A percentile compares a stretch with the other conserved stretches of the same genome.
These are phyloP conservation scores for Embiotoca jacksoni DNA, from an alignment of 2,113 vertebrate species.

Conservation along the genomic window DNA sequence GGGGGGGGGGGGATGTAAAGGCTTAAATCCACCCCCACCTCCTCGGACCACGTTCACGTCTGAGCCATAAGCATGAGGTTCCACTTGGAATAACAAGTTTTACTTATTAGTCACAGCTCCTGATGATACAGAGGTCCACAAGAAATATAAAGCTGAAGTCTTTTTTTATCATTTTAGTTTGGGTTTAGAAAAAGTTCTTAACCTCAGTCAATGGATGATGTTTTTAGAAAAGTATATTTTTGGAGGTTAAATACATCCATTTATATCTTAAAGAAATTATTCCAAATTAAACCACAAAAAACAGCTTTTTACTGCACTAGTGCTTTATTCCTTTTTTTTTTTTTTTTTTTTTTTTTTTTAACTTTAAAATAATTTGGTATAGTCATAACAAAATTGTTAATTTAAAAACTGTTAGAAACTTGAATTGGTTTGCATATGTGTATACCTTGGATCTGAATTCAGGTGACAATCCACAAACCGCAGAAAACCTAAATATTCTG, in stretches of 20 bases:
- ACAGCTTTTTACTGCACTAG: not conserved
- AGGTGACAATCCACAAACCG: not conserved
- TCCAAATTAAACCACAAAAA: not conserved
- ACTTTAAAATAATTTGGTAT: constrained; percentile 1
- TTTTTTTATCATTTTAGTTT: constrained; percentile 1
- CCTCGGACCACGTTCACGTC: not conserved
- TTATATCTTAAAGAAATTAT: not conserved
- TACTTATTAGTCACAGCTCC: not conserved
- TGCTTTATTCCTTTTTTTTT: not conserved
- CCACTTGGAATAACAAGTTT: constrained; percentile 15
- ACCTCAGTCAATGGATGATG: too few relatives aligned
- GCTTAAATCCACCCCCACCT: not conserved
- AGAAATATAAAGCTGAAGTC: not conserved
- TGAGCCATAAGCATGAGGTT: constrained; percentile 21
- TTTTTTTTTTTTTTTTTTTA: too few relatives aligned
- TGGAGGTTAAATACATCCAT: not conserved
- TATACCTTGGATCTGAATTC: not conserved
- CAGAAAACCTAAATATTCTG: not conserved
- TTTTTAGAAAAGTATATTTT: not conserved
- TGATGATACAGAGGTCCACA: not conserved
- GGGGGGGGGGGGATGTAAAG: not conserved
- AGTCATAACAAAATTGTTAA: not conserved
- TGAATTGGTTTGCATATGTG: not conserved
- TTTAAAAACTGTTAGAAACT: constrained; percentile 13
- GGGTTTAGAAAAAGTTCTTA: not conserved